Conservation (phyloP, 1,140 invertebrate genomes). For the Nautilus pompilius region DNA sequence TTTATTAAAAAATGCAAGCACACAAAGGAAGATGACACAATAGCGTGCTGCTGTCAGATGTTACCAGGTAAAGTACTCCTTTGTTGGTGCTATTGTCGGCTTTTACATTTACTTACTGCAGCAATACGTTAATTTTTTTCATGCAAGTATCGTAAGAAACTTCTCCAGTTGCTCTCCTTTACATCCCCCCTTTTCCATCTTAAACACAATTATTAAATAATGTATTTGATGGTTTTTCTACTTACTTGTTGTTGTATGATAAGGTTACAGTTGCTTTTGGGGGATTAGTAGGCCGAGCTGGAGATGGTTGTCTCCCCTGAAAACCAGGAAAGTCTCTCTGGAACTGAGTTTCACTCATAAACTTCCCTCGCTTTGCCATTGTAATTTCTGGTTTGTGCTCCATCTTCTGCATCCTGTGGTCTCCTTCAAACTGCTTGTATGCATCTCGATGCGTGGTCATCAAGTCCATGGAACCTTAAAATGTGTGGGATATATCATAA, state of each 20-base stretch:
- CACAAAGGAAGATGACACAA: too few relatives aligned
- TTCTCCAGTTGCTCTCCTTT: too few relatives aligned
- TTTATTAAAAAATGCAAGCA: too few relatives aligned
- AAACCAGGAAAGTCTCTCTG: slow-evolving; percentile 37
- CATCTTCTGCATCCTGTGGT: slow-evolving; percentile 27
- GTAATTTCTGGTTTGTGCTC: slow-evolving; percentile 22
- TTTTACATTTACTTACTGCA: background rate
- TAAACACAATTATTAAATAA: background rate
- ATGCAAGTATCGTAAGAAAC: background rate
- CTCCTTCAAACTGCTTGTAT: slow-evolving; percentile 33
- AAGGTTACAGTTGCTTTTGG: slow-evolving; percentile 42
- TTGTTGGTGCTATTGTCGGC: background rate
- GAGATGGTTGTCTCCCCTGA: slow-evolving; percentile 25
- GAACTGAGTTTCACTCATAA: slow-evolving; percentile 34
- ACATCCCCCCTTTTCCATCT: too few relatives aligned
- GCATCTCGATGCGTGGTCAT: slow-evolving; percentile 41
- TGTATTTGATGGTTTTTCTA: background rate
- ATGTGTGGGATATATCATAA: too few relatives aligned
- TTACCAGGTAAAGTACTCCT: too few relatives aligned
- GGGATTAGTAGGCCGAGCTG: slow-evolving; percentile 33
- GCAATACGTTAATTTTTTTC: background rate
- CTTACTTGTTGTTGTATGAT: slow-evolving; percentile 46
- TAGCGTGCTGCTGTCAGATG: too few relatives aligned
- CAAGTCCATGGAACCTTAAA: slow-evolving; percentile 32
- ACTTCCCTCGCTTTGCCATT: slow-evolving; percentile 22